Evolutionary conservation across 1,140 invertebrate species (phyloP), one percentile per base, ranked within the genome.

Genomic region (Luehdorfia chinensis): DNA sequence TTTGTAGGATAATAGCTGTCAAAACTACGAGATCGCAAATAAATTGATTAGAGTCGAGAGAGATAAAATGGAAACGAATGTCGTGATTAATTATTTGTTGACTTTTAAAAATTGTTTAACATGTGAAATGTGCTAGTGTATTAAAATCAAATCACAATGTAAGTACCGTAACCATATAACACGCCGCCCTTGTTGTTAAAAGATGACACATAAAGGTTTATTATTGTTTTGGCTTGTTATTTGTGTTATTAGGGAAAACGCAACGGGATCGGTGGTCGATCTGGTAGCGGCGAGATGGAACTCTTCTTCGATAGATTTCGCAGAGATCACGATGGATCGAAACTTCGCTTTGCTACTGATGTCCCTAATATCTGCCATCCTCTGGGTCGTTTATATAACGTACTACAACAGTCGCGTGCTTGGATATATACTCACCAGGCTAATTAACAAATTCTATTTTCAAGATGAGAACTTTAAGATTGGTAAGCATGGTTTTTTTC

Each of bases 401-500:
- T 98, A 97, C 87, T 98, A 98, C 87, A 97, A 98, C 84, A 98
- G 96, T 14, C 90, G 97, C 56, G 90, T 98, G 2, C 89, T 96
- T 48, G 97, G 96, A 19, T 94, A 94, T 66, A 92, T 98, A 67
- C 87, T 98, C 43, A 98, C 97, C 14, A 93, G 94, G 84, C 88
- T 98, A 33, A 89, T 97, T 13, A 98, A 98, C 87, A 92, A 91
- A 70, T 94, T 98, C 81, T 92, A 95, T 69, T 93, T 94, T 57
- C 91, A 91, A 78, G 90, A 93, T 73, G 95, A 95, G 55, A 95
- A 96, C 85, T 92, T 98, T 63, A 94, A 95, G 90, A 94, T 98
- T 83, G 96, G 96, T 97, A 88, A 89, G 90, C 88, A 23, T 13
- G 44, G 12, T 18, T 31, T 7, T 36, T 28, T 7, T 18, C 46